Conservation (phyloP, 1,140 invertebrate species). For the Orchestia grillus region DNA sequence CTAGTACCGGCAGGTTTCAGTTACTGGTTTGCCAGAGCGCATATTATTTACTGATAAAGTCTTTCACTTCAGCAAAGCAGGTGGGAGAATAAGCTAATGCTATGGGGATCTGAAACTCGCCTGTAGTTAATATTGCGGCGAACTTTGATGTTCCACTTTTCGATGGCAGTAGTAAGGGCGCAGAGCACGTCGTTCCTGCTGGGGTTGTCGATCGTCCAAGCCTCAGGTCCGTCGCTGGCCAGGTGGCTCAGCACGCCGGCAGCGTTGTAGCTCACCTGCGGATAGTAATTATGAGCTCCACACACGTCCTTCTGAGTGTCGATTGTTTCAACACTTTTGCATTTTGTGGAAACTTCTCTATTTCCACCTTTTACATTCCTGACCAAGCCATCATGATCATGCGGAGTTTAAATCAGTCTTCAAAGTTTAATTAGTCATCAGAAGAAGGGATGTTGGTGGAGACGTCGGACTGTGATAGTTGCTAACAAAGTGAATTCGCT, state of each 20-base stretch:
- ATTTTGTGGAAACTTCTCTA: too few relatives aligned
- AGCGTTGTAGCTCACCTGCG: constrained; percentile 93
- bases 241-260: constrained; percentile 96
- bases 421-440: too few relatives aligned
- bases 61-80: background rate
- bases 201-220: constrained; percentile 84
- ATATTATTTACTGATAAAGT: background rate
- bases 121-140: constrained; percentile 97
- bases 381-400: too few relatives aligned
- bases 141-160: constrained; percentile 87
- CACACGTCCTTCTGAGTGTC: background rate
- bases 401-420: too few relatives aligned
- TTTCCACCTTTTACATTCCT: too few relatives aligned
- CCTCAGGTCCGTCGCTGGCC: constrained; percentile 88
- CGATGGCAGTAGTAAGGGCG: constrained; percentile 84
- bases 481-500: too few relatives aligned
- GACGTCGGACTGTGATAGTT: too few relatives aligned
- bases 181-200: constrained; percentile 81
- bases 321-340: background rate
- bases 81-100: background rate
- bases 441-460: too few relatives aligned
- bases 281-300: background rate
- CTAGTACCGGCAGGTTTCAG: background rate
- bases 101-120: constrained; percentile 68
- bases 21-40: background rate